These are phyloP conservation scores for Hippocampus guttulatus DNA, from an alignment of 2,113 vertebrate species.

Conservation along the genomic window DNA sequence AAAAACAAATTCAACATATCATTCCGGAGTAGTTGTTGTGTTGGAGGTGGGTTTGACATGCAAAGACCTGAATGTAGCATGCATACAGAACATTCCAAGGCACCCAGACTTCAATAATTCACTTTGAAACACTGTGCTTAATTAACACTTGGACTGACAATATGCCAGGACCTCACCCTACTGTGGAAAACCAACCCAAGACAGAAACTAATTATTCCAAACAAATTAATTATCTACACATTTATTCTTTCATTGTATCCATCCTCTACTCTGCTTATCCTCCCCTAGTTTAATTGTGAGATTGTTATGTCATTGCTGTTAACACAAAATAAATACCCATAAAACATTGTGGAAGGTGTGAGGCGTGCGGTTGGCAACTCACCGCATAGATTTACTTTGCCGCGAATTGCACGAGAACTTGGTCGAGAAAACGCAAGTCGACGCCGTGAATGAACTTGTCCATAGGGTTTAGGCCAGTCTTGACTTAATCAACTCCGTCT, in stretches of 20 bases:
- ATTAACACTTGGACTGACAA: conserved; percentile 3
- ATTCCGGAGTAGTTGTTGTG: background rate
- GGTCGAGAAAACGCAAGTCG: too few relatives aligned
- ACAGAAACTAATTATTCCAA: background rate
- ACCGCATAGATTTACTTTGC: too few relatives aligned
- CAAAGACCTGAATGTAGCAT: background rate
- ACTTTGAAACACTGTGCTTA: conserved; percentile 7
- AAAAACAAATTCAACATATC: background rate
- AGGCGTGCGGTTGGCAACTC: background rate
- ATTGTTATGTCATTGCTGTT: background rate
- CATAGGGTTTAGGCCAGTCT: too few relatives aligned
- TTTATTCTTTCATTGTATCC: background rate
- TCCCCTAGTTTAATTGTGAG: background rate
- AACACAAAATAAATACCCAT: background rate
- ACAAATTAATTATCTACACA: background rate
- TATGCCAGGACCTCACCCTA: background rate
- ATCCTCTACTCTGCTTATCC: background rate
- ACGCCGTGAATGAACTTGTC: too few relatives aligned
- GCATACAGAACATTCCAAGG: conserved; percentile 19
- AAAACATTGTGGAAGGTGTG: background rate
- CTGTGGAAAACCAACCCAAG: background rate
- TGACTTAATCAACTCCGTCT: too few relatives aligned
- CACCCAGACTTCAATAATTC: conserved; percentile 23
- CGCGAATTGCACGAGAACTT: background rate
- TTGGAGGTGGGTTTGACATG: conserved; percentile 14